phyloP scores from a whole-genome alignment of 2,888 invertebrate genomes.

The Campoplex nolae region DNA sequence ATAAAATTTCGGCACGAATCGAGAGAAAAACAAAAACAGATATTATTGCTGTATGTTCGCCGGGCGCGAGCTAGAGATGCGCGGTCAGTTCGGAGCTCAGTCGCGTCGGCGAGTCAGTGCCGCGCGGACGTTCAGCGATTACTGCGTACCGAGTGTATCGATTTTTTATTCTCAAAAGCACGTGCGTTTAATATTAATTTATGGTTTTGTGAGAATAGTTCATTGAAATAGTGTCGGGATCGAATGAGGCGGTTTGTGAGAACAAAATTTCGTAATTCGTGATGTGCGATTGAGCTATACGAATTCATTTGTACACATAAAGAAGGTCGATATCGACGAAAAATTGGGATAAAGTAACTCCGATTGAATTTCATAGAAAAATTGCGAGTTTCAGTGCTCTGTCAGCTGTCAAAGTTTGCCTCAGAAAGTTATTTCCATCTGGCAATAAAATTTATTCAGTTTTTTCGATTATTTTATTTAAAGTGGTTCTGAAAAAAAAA shows the following conservation, averaged over 20 bases:
- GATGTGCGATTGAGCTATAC: neutral
- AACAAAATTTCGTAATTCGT: neutral
- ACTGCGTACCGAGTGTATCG: conserved; percentile 44
- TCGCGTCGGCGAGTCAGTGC: conserved; percentile 70
- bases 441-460: neutral
- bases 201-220: neutral
- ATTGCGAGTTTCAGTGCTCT: neutral
- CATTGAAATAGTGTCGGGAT: conserved; percentile 7
- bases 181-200: conserved; percentile 39
- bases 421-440: neutral
- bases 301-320: neutral
- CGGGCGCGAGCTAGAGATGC: conserved; percentile 27
- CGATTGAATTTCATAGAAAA: neutral
- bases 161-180: conserved; percentile 40
- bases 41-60: conserved; percentile 5
- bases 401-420: neutral
- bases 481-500: neutral
- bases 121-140: conserved; percentile 63
- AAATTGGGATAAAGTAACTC: neutral
- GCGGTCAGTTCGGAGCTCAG: conserved; percentile 63
- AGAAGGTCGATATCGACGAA: neutral
- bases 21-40: neutral
- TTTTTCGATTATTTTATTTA: neutral
- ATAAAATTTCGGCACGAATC: neutral
- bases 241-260: neutral